Evolutionary conservation across 2,113 vertebrate genomes (phyloP).

Genomic region (Nothobranchius furzeri): DNA sequence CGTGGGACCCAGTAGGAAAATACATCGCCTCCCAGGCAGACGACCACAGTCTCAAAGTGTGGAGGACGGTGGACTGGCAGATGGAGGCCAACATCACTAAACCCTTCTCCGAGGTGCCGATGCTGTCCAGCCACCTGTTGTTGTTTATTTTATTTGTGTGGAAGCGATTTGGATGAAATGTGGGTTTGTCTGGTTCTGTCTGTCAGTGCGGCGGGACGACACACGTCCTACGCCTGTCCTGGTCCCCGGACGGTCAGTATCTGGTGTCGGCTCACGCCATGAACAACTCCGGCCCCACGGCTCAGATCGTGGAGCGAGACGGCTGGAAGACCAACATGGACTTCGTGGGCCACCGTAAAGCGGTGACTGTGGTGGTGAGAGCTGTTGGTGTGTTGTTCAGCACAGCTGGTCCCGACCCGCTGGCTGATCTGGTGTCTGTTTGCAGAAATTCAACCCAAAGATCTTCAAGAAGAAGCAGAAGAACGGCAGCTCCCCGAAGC

Average conservation of each 20-base stretch:
- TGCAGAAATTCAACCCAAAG: constrained; percentile 98
- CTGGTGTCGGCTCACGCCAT: constrained; percentile 98
- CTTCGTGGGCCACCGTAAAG: constrained; percentile 97
- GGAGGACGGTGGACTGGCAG: constrained; percentile 98
- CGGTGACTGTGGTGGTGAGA: constrained; percentile 95
- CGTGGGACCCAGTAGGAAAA: constrained; percentile 98
- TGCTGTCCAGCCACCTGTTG: background rate
- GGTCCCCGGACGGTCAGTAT: constrained; percentile 98
- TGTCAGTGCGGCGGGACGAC: constrained; percentile 95
- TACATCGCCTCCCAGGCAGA: constrained; percentile 98
- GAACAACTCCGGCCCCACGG: constrained; percentile 98
- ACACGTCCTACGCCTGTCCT: constrained; percentile 94
- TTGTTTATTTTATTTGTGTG: background rate
- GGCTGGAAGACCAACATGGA: constrained; percentile 99
- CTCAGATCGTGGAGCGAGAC: constrained; percentile 96
- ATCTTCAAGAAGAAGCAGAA: constrained; percentile 99
- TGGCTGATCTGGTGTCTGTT: constrained; percentile 26
- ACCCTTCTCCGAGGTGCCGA: constrained; percentile 90
- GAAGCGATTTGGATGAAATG: too few species aligned
- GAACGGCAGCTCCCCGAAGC: constrained; percentile 93
- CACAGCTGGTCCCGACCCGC: background rate
- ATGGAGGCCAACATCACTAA: constrained; percentile 97
- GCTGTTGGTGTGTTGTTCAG: background rate
- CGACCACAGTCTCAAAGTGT: constrained; percentile 95
- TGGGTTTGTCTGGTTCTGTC: background rate